Conservation (phyloP, 2,797 vertebrate genomes). For the Anas capensis region DNA sequence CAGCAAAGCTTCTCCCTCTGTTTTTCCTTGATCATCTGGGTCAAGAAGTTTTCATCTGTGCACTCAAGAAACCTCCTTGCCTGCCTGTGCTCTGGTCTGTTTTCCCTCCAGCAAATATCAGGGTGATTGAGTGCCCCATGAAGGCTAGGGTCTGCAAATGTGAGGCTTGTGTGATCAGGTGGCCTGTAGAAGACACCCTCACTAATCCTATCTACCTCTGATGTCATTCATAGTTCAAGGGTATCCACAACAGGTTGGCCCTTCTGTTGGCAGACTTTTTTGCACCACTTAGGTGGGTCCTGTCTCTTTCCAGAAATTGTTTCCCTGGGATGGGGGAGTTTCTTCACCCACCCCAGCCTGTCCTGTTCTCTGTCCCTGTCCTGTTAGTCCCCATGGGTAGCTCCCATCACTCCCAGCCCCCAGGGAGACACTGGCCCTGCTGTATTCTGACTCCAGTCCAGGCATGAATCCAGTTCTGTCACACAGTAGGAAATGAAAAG, state of each 20-base stretch:
- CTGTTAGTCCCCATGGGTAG: no score
- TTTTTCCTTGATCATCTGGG: neutral
- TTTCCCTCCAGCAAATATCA: neutral
- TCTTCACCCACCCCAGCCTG: neutral
- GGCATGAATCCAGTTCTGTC: neutral
- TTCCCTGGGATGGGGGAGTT: neutral
- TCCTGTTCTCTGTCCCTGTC: neutral
- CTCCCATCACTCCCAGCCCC: rapidly evolving
- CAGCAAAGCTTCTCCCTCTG: neutral
- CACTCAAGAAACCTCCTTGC: neutral
- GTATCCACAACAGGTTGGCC: neutral
- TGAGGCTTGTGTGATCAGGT: neutral
- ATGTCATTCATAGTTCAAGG: neutral
- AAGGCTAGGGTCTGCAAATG: neutral
- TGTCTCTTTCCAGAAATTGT: neutral
- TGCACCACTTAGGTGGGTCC: neutral
- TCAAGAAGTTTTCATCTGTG: neutral
- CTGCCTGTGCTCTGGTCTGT: neutral
- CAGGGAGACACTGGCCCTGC: neutral
- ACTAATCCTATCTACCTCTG: neutral
- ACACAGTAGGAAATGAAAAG: neutral
- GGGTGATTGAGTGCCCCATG: neutral
- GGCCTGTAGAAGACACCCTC: neutral
- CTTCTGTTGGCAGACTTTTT: neutral
- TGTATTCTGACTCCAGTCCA: rapidly evolving